These are phyloP conservation scores for Melanotaenia nigrans DNA, from an alignment of 2,797 vertebrate genomes.

Conservation along the genomic window DNA sequence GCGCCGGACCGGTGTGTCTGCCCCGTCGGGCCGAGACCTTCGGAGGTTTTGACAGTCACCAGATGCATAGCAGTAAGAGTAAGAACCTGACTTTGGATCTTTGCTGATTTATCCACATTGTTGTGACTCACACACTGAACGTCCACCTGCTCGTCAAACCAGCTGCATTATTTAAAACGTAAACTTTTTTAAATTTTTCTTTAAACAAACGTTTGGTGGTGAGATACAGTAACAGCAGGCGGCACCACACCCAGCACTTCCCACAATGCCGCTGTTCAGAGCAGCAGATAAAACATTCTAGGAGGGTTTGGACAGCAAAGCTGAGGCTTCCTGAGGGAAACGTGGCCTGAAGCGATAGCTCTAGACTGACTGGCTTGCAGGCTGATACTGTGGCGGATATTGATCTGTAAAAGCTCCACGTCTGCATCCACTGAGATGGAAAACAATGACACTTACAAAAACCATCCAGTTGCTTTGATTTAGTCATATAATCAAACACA, in stretches of 20 bases:
- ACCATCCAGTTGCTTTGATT: not conserved
- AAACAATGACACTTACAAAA: conserved; percentile 1
- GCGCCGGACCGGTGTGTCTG: conserved; percentile 83
- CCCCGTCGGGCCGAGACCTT: conserved; percentile 96
- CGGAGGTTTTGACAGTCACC: conserved; percentile 96
- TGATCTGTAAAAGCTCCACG: conserved; percentile 23
- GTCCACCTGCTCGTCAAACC: conserved; percentile 16
- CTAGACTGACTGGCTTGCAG: conserved; percentile 35
- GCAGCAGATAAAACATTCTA: conserved; percentile 43
- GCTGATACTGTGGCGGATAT: conserved; percentile 21
- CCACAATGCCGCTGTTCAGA: conserved; percentile 34
- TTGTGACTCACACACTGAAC: conserved; percentile 1
- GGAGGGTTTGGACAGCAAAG: conserved; percentile 34
- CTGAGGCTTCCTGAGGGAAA: conserved; percentile 48
- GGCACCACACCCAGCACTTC: conserved; percentile 15
- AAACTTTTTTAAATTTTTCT: conserved; percentile 23
- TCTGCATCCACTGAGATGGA: conserved; percentile 7
- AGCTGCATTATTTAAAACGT: conserved; percentile 19
- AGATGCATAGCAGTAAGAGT: conserved; percentile 93
- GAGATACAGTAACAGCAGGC: conserved; percentile 17
- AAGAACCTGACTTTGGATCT: conserved; percentile 44
- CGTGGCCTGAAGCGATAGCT: conserved; percentile 44
- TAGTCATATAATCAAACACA: not conserved
- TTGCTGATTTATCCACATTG: not conserved
- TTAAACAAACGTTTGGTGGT: conserved; percentile 21